Evolutionary conservation across 2,888 invertebrate genomes (phyloP).

Genomic region (Dasysyrphus albostriatus): DNA sequence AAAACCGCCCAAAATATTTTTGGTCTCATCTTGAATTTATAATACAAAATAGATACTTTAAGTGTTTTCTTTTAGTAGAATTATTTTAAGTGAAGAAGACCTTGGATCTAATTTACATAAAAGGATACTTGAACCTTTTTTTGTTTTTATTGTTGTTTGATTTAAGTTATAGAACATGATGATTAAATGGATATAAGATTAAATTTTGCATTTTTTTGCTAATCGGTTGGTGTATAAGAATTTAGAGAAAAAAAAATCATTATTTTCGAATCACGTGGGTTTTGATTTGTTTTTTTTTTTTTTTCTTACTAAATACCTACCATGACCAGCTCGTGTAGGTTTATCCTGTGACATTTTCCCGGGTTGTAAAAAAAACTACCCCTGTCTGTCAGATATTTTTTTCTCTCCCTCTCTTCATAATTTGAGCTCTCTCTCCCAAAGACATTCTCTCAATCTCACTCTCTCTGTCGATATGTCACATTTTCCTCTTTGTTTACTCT

Average conservation of each 20-base stretch:
- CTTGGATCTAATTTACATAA: slow-evolving; percentile 19
- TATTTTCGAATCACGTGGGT: slow-evolving; percentile 28
- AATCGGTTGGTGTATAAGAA: neutral
- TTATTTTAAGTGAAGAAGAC: neutral
- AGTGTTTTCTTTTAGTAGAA: neutral
- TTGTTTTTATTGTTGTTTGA: neutral
- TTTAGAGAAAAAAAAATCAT: neutral
- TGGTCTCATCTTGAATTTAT: slow-evolving; percentile 30
- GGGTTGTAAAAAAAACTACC: slow-evolving; percentile 46
- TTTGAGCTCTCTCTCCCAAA: slow-evolving; percentile 24
- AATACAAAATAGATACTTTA: slow-evolving; percentile 4
- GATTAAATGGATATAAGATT: neutral
- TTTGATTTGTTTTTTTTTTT: neutral
- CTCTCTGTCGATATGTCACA: too few relatives aligned
- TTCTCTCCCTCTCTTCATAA: neutral
- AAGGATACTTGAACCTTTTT: slow-evolving; percentile 4
- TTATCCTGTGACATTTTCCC: slow-evolving; percentile 54
- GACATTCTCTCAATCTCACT: too few relatives aligned
- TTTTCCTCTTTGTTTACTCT: slow-evolving; percentile 34
- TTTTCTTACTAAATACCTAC: neutral
- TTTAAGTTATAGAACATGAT: neutral
- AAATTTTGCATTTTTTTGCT: slow-evolving; percentile 1
- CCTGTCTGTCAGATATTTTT: neutral
- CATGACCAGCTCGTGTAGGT: slow-evolving; percentile 34
- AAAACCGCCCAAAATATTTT: slow-evolving; percentile 26